phyloP scores from a whole-genome alignment of 2,113 vertebrate species.

The Crotalus tigris region DNA sequence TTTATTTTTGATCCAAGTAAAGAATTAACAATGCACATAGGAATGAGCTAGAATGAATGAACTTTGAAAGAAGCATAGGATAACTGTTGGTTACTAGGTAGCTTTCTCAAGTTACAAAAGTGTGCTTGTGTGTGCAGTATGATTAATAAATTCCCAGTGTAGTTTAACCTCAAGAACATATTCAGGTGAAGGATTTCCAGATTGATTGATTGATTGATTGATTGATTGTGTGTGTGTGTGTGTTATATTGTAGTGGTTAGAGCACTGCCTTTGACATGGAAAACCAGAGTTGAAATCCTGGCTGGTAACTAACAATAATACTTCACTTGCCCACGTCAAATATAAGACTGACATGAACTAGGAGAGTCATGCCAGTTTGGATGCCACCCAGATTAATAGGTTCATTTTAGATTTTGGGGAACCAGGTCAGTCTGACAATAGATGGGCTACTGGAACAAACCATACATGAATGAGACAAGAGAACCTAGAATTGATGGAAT shows the following conservation, averaged over 20 bases:
- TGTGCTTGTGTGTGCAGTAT: not conserved
- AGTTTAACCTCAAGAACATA: not conserved
- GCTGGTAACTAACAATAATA: not conserved
- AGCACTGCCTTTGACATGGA: not conserved
- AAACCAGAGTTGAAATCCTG: not conserved
- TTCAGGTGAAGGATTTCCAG: not conserved
- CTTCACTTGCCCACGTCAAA: not conserved
- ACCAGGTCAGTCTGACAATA: not conserved
- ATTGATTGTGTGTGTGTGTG: too few species aligned
- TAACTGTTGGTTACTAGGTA: not conserved
- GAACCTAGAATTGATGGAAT: not conserved
- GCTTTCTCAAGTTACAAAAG: not conserved
- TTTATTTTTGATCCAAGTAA: not conserved
- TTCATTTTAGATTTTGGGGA: not conserved
- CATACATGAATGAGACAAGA: not conserved
- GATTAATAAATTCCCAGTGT: not conserved
- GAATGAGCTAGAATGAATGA: not conserved
- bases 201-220: not conserved
- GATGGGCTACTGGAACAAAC: not conserved
- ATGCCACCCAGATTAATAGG: not conserved
- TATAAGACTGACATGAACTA: not conserved
- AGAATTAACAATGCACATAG: fast-evolving
- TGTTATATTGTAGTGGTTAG: not conserved
- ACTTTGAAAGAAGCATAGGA: not conserved
- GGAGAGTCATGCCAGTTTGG: not conserved